Conservation (phyloP, 2,797 vertebrate species). For the Heliangelus exortis region DNA sequence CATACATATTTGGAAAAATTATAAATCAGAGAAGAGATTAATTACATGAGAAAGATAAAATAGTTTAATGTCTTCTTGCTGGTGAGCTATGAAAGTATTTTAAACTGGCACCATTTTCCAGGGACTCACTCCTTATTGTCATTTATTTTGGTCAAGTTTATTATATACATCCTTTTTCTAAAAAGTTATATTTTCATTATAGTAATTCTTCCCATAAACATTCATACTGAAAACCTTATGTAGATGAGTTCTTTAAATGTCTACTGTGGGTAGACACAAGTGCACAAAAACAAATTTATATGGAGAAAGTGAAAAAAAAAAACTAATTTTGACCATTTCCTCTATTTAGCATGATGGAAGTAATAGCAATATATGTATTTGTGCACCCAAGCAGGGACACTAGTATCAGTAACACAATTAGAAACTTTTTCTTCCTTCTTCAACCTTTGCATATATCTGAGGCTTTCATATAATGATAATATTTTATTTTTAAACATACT, state of each 20-base stretch:
- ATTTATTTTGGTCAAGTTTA: neutral
- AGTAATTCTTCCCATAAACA: neutral
- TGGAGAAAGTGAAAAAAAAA: neutral
- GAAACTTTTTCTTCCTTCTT: neutral
- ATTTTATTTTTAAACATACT: neutral
- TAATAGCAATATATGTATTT: neutral
- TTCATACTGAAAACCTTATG: neutral
- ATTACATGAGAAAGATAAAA: neutral
- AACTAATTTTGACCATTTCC: neutral
- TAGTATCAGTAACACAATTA: neutral
- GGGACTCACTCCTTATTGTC: neutral
- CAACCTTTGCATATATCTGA: neutral
- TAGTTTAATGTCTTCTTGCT: neutral
- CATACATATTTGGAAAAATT: neutral
- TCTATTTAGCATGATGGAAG: neutral
- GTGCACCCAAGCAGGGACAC: accelerated
- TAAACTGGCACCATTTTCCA: neutral
- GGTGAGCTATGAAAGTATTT: neutral
- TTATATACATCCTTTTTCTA: neutral
- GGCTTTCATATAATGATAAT: neutral
- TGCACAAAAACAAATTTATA: neutral
- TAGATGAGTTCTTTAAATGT: neutral
- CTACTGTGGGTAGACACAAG: neutral
- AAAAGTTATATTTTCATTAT: neutral
- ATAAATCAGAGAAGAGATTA: neutral